A percentile compares a stretch with the other conserved stretches of the same genome.
These are phyloP conservation scores for Chloroceryle amazona DNA, from an alignment of 2,797 vertebrate species.

Conservation along the genomic window DNA sequence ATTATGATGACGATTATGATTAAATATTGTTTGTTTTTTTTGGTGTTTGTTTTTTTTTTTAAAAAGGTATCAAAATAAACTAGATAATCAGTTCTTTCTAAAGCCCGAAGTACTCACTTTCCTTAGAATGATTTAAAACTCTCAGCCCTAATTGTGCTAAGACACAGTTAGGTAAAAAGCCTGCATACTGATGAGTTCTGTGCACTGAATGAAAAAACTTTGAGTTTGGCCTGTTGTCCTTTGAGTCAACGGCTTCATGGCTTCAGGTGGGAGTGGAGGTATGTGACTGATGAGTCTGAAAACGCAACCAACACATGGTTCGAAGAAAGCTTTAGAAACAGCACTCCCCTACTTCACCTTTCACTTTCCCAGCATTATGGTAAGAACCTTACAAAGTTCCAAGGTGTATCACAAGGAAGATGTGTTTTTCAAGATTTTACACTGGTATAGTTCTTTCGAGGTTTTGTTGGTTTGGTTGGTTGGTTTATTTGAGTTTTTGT, in stretches of 20 bases:
- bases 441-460: too few relatives aligned
- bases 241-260: not conserved
- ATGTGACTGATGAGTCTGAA: not conserved
- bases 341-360: too few relatives aligned
- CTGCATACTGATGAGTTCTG: rapidly evolving
- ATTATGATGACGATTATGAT: not conserved
- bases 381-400: not conserved
- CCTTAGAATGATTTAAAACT: not conserved
- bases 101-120: not conserved
- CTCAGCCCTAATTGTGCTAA: not conserved
- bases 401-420: not conserved
- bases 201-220: not conserved
- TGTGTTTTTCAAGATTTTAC: not conserved
- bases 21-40: not conserved
- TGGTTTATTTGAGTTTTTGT: not conserved
- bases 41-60: too few relatives aligned
- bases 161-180: not conserved
- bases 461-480: not conserved
- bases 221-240: not conserved
- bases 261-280: not conserved
- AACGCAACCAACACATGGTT: not conserved
- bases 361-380: not conserved
- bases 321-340: not conserved
- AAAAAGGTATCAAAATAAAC: not conserved
- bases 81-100: not conserved